Base-by-base conservation (phyloP, 92 coral and sea anemone genomes). In the Isaurus tuberculatus region DNA sequence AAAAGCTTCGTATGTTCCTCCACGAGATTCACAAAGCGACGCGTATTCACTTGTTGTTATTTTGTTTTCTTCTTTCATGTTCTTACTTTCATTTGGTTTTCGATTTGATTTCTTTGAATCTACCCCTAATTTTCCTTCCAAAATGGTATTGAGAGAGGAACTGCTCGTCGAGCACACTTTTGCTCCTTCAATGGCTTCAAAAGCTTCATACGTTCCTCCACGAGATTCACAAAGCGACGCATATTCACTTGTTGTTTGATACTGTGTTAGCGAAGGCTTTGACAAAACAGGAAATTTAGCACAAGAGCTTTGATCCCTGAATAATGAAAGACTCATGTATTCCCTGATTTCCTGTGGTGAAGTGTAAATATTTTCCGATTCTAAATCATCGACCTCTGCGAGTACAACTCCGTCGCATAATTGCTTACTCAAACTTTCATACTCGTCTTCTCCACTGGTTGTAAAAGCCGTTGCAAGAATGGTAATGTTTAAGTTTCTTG, bases 311-410 rank as follows among this genome's bases (percentile, higher is more conserved):
- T 67, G 23, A 31, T 11, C 72, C 9, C 42, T 67, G 23, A 67
- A 33, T 19, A 67, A 32, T 5, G 72, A 67, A n/a, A 67, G 46
- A 13, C 32, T 43, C 72, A 67, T 70, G 29, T 70, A 70, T 40
- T 8, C 53, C 37, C 53, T 70, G 10, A 70, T 40, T 42, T 70
- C 55, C n/a, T 70, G 55, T 0, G 19, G 75, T 40, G 75, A 70
- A 70, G 75, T 55, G 8, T 70, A 70, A 22, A 37, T 2, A 70
- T 70, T 70, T 48, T 70, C 75, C 53, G 55, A 37, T 17, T 70
- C 75, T 40, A 70, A 37, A 25, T 19, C 55, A 37, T 70, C 75
- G 1, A 70, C 57, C 16, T 10, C 22, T 7, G 75, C 37, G 9
- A 70, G 51, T 37, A 37, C 57, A 20, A 70, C 29, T 22, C 30